Evolutionary conservation across 2,888 invertebrate species (phyloP).

Genomic region (Drosophila setosimentum): DNA sequence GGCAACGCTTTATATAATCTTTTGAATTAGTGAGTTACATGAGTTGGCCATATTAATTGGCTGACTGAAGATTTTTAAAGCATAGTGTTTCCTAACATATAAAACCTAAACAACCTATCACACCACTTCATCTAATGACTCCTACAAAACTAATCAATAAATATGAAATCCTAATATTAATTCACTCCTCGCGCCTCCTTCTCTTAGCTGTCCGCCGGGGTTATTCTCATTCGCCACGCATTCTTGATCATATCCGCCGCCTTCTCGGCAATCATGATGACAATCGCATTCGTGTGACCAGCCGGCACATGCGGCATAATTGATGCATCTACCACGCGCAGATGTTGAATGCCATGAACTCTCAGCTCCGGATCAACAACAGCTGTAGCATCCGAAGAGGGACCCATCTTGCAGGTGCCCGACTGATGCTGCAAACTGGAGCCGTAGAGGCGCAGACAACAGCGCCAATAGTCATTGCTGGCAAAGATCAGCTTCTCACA

Average conservation of each 20-base stretch:
- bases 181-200: too few relatives aligned
- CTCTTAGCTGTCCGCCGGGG: conserved; percentile 30
- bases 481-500: conserved; percentile 88
- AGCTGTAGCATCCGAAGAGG: conserved; percentile 86
- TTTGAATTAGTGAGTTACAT: background rate
- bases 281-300: conserved; percentile 87
- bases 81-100: background rate
- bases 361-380: conserved; percentile 88
- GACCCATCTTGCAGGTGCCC: conserved; percentile 90
- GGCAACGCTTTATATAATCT: conserved; percentile 8
- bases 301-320: conserved; percentile 87
- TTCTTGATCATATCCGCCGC: conserved; percentile 87
- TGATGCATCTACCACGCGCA: conserved; percentile 87
- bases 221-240: conserved; percentile 83
- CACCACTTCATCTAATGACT: conserved; percentile 46
- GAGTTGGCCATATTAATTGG: conserved; percentile 7
- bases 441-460: conserved; percentile 89
- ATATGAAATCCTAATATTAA: conserved; percentile 30
- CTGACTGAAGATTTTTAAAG: conserved; percentile 6
- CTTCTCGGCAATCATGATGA: conserved; percentile 88
- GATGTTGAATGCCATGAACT: conserved; percentile 86
- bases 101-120: conserved; percentile 57
- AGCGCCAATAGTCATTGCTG: conserved; percentile 91
- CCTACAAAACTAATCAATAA: conserved; percentile 48
- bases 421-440: conserved; percentile 90